Evolutionary conservation across 2,888 invertebrate species (phyloP), one percentile per base, ranked within the genome.

Genomic region (Liposcelis brunnea): DNA sequence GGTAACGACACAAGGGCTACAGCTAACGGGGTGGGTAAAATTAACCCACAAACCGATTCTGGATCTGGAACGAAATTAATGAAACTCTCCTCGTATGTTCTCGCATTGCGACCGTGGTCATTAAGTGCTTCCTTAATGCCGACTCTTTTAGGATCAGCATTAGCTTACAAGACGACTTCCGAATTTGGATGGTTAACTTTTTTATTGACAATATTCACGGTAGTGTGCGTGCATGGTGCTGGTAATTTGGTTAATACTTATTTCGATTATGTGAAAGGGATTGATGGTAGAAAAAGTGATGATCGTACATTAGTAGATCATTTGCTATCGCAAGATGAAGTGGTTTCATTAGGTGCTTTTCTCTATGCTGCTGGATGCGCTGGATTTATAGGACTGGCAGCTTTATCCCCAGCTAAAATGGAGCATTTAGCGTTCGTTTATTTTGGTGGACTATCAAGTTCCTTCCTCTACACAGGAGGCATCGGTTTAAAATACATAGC

Each of bases 161-260:
- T 94, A 44, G 89, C 91, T 1, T 87, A 85, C 64, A 84, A 90
- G 55, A 81, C 79, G 53, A 70, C 77, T 19, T 67, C 71, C 31
- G 77, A 79, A 50, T 89, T 91, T 62, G 85, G 80, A 59, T 75
- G 81, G 67, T 65, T 81, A 49, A 77, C 82, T 0, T 72, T 91
- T 52, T 56, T 91, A 37, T 69, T 89, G 11, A 90, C 91, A 2
- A 68, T 86, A 43, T 75, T 86, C 54, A 91, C 90, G 2, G 81
- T 90, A 16, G 72, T 91, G 48, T 85, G 84, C 1, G 94, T 94
- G 2, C 94, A 95, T 60, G 90, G 91, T 49, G 94, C 94, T 49
- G 94, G 93, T 44, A 95, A 95, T 65, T 80, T 94, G 34, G 93
- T 95, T 18, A 94, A 94, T 63, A 94, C 94, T 0, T 94, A 93